Conservation (phyloP, 2,797 vertebrate genomes). For the Hippoglossus hippoglossus region DNA sequence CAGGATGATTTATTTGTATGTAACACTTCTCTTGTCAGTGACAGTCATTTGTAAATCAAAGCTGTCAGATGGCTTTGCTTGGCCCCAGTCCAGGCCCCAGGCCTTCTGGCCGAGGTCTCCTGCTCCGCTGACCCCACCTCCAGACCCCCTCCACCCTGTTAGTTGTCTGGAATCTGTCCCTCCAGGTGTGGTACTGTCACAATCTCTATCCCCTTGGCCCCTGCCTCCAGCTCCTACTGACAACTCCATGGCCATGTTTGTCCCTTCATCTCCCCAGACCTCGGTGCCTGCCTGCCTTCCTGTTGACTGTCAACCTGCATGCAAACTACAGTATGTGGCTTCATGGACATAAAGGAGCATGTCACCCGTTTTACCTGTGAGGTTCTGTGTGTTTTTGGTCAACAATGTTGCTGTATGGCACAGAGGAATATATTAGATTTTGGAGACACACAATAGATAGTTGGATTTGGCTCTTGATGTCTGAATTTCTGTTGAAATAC, state of each 20-base stretch:
- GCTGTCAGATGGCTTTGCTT: neutral
- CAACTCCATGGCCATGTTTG: neutral
- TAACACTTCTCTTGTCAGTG: conserved; percentile 6
- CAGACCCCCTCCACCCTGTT: neutral
- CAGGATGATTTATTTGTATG: neutral
- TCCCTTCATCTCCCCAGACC: neutral
- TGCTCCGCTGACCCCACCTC: neutral
- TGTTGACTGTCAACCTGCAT: neutral
- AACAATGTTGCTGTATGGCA: neutral
- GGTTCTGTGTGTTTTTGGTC: neutral
- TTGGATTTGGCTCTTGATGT: neutral
- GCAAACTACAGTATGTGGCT: neutral
- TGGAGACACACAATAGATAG: neutral
- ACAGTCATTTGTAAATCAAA: conserved; percentile 37
- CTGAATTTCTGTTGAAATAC: neutral
- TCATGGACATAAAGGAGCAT: neutral
- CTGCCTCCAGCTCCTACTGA: neutral
- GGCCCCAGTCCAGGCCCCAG: neutral
- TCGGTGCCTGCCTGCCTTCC: neutral
- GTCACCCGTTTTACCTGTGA: neutral
- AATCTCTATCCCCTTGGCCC: neutral
- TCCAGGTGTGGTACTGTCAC: neutral
- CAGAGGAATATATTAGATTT: neutral
- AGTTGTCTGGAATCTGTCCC: neutral
- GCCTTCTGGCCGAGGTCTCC: conserved; percentile 25